Conservation (phyloP, 2,113 vertebrate species). For the Zapus hudsonius region DNA sequence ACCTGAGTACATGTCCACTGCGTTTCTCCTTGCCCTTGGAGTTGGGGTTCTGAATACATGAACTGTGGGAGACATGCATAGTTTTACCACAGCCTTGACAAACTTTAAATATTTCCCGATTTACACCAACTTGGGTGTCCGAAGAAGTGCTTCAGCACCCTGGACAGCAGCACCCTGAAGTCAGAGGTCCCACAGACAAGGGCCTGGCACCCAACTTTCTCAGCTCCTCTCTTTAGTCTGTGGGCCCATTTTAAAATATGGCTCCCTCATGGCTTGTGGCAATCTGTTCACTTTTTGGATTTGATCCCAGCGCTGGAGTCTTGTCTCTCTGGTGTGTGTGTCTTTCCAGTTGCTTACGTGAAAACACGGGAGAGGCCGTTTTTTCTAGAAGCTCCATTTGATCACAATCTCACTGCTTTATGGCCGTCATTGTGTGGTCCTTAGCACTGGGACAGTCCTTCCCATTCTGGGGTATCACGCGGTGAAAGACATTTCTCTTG, state of each 20-base stretch:
- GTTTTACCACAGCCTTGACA: neutral
- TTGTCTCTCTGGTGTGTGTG: neutral
- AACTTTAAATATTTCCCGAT: neutral
- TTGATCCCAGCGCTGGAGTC: neutral
- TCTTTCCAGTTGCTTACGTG: neutral
- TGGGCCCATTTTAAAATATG: neutral
- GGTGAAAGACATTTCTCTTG: slow-evolving; percentile 28
- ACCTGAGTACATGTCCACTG: neutral
- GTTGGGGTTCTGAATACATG: neutral
- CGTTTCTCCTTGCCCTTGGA: neutral
- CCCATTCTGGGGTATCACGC: neutral
- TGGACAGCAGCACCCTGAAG: neutral
- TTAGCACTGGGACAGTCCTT: slow-evolving; percentile 25
- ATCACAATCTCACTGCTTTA: neutral
- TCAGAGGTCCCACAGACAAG: neutral
- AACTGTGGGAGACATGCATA: neutral
- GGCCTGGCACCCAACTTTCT: neutral
- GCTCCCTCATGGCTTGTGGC: neutral
- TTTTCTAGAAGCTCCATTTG: neutral
- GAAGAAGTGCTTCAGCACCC: neutral
- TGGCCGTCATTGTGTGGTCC: neutral
- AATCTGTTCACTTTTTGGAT: neutral
- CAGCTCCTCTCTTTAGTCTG: neutral
- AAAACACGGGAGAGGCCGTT: neutral
- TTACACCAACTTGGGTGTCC: neutral